These are phyloP conservation scores for Drosophila cyrtoloma DNA, from an alignment of 2,888 invertebrate species.

Conservation along the genomic window DNA sequence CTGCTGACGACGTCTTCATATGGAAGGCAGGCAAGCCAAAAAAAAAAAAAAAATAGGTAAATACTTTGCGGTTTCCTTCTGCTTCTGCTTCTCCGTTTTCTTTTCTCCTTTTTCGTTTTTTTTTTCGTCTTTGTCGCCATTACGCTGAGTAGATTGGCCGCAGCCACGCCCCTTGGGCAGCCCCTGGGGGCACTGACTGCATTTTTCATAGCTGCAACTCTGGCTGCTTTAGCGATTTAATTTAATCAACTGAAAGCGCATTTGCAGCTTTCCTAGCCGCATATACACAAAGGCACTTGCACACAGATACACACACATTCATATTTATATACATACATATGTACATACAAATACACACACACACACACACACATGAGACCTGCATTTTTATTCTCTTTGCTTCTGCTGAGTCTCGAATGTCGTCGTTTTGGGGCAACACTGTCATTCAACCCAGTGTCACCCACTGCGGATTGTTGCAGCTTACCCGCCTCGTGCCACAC, in stretches of 20 bases:
- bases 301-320: conserved; percentile 9
- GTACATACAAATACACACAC: conserved; percentile 10
- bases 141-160: conserved; percentile 72
- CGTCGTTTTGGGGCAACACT: conserved; percentile 54
- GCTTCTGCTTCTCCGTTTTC: conserved; percentile 4
- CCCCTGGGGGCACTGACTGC: conserved; percentile 44
- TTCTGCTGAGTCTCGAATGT: conserved; percentile 41
- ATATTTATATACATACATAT: conserved; percentile 11
- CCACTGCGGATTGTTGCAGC: conserved; percentile 30
- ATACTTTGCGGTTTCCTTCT: conserved; percentile 65
- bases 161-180: conserved; percentile 28
- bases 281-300: conserved; percentile 32
- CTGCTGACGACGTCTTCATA: conserved; percentile 45
- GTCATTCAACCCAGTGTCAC: conserved; percentile 53
- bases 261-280: conserved; percentile 72
- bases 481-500: neutral
- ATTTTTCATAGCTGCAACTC: conserved; percentile 68
- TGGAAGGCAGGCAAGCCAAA: conserved; percentile 33
- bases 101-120: conserved; percentile 9
- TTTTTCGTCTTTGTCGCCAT: conserved; percentile 63
- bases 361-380: conserved; percentile 13
- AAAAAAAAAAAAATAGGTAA: conserved; percentile 64
- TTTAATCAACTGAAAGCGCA: conserved; percentile 81
- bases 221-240: conserved; percentile 75
- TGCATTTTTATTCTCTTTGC: conserved; percentile 38